Base-by-base conservation (phyloP, 2,888 invertebrate genomes). In the Campoplex nolae region DNA sequence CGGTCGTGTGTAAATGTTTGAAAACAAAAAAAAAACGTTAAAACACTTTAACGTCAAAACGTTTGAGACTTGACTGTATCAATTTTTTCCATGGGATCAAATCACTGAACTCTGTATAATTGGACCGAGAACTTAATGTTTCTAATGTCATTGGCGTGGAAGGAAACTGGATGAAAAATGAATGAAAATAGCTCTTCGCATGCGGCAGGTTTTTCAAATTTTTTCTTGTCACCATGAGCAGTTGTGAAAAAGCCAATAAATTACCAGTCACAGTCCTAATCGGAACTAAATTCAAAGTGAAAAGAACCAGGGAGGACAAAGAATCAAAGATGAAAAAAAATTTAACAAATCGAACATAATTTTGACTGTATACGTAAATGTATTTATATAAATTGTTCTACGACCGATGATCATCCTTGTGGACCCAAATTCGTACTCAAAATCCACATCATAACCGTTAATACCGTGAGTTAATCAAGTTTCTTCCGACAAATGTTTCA, bases 31-130 rank as follows among this genome's bases (percentile, higher is more conserved):
- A 35, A 32, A 67, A 35, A 65, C n/a, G 23, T 28, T 62, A 23
- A 42, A 38, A 4, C 38, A 38, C 38, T 38, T 58, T 3, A 28
- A 18, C 42, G 45, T 45, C 1, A 75, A 28, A 42, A 23, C 58
- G 2, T 23, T 54, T 13, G 0, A 58, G 28, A 45, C 45, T 16
- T n/a, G 38, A 48, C 2, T 6, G 38, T 38, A 38, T 42, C 23
- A 42, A 32, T 75, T 62, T 75, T 75, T 62, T 75, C 62, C 75
- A 38, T 75, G 75, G 38, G 62, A 62, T 75, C 75, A 58, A 58
- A 23, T 58, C 32, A 38, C 18, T 38, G 38, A 48, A 3, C 28
- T 45, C 28, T 6, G 11, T 8, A 23, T 48, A n/a, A 48, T 48
- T 16, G 3, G 3, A 28, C 6, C 70, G 48, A 48, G 28, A 28